These are phyloP conservation scores for Cyprinodon variegatus DNA, from an alignment of 2,113 vertebrate species.

Conservation along the genomic window DNA sequence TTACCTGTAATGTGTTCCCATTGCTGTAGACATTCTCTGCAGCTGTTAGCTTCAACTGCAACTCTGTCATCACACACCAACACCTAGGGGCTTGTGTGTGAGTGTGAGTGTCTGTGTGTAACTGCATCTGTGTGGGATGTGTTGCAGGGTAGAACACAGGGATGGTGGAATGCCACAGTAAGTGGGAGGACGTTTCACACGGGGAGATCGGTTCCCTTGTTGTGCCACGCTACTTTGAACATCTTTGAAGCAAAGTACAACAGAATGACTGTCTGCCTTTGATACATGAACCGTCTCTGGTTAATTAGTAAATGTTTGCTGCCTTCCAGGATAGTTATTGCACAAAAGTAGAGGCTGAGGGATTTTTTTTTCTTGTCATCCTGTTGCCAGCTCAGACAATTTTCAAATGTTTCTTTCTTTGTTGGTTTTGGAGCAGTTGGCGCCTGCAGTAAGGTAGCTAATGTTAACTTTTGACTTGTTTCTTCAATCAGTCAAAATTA, in stretches of 20 bases:
- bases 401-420: not conserved
- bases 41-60: slow-evolving; percentile 54
- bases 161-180: slow-evolving; percentile 54
- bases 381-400: not conserved
- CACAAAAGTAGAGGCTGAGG: not conserved
- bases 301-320: slow-evolving; percentile 7
- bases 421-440: not conserved
- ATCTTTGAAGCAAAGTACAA: slow-evolving; percentile 46
- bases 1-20: slow-evolving; percentile 21
- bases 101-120: slow-evolving; percentile 6
- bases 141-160: slow-evolving; percentile 64
- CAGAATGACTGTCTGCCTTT: slow-evolving; percentile 34
- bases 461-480: not conserved
- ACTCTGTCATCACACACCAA: slow-evolving; percentile 51
- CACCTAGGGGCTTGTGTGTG: slow-evolving; percentile 19
- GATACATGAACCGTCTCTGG: slow-evolving; percentile 3
- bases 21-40: slow-evolving; percentile 29
- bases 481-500: no score
- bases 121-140: slow-evolving; percentile 48
- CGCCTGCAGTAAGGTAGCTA: not conserved
- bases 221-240: slow-evolving; percentile 29
- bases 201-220: slow-evolving; percentile 48
- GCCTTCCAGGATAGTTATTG: not conserved
- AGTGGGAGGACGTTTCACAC: slow-evolving; percentile 66
- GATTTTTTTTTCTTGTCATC: not conserved